Evolutionary conservation across 1,140 invertebrate genomes (phyloP).

Genomic region (Diorhabda sublineata): DNA sequence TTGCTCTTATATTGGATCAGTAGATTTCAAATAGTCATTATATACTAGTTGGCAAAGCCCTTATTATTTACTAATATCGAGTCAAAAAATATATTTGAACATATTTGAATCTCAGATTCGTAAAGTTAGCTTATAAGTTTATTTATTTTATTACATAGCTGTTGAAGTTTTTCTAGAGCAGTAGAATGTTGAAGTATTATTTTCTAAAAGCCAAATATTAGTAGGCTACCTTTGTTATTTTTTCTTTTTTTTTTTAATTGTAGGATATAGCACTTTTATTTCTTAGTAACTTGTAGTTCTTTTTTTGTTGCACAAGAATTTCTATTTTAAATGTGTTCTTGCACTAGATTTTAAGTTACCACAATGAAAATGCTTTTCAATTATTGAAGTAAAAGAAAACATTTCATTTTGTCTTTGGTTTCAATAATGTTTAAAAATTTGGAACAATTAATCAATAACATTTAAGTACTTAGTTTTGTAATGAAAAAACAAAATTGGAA

Average conservation of each 20-base stretch:
- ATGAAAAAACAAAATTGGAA: too few relatives aligned
- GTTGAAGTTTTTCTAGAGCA: conserved; percentile 8
- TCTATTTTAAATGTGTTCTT: conserved; percentile 18
- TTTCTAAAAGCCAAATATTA: conserved; percentile 15
- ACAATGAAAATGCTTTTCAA: conserved; percentile 4
- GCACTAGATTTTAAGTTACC: conserved; percentile 17
- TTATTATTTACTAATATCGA: conserved; percentile 10
- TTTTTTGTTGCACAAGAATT: conserved; percentile 18
- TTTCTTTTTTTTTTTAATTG: conserved; percentile 11
- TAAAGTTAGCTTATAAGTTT: conserved; percentile 21
- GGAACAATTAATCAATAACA: too few relatives aligned
- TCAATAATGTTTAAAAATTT: too few relatives aligned
- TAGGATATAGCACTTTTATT: conserved; percentile 16
- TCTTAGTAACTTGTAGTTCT: conserved; percentile 9
- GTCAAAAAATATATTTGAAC: conserved; percentile 16
- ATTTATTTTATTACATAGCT: conserved; percentile 10
- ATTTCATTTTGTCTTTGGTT: background rate
- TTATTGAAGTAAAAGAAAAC: conserved; percentile 12
- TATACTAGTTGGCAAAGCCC: conserved; percentile 10
- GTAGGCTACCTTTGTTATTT: conserved; percentile 13
- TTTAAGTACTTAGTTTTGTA: too few relatives aligned
- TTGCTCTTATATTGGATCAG: background rate
- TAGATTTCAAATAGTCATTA: background rate
- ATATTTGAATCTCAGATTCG: conserved; percentile 19
- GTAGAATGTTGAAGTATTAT: conserved; percentile 8